Evolutionary conservation across 2,113 vertebrate genomes (phyloP), one percentile per base, ranked within the genome.

Genomic region (Riparia riparia): DNA sequence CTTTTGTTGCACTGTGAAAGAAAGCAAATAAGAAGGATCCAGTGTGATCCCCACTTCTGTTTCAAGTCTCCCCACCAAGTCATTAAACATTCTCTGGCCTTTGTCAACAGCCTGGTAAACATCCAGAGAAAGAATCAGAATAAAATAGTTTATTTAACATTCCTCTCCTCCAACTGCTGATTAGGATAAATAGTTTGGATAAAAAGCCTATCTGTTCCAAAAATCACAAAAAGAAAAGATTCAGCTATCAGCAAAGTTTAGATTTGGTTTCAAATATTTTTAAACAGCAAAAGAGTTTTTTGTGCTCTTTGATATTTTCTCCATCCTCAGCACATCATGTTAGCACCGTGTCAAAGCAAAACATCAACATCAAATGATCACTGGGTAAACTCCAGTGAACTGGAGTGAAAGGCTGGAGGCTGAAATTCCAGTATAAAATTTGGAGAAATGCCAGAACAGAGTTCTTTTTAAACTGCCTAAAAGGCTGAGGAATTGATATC

Each of bases 151-250:
- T 98, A 98, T 98, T 98, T 98, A 98, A 98, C 97, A 98, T 98
- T 98, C 97, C 96, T 98, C 97, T 98, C 94, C 94, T 98, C 97
- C 97, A 98, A 98, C 96, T 98, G 96, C 98, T 98, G 98, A 98
- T 98, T 98, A 98, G 96, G 97, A 98, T 98, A 98, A 98, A 98
- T 98, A 98, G 97, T 98, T 98, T 98, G 97, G 96, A 98, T 98
- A 98, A 98, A 98, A 96, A 84, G 93, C 77, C 92, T 98, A 98
- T 98, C 96, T 97, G 97, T 96, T 98, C 98, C 98, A 98, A 98
- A 87, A 98, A 98, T 98, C 97, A 97, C 97, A 98, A 97, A 97
- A 97, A 97, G 95, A 97, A 98, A 97, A 76, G 83, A 95, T 96
- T 97, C 97, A 92, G 93, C 87, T 97, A 97, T 97, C 97, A 96